These are phyloP conservation scores for Bombus terrestris DNA, from an alignment of 1,140 invertebrate species.

Conservation along the genomic window DNA sequence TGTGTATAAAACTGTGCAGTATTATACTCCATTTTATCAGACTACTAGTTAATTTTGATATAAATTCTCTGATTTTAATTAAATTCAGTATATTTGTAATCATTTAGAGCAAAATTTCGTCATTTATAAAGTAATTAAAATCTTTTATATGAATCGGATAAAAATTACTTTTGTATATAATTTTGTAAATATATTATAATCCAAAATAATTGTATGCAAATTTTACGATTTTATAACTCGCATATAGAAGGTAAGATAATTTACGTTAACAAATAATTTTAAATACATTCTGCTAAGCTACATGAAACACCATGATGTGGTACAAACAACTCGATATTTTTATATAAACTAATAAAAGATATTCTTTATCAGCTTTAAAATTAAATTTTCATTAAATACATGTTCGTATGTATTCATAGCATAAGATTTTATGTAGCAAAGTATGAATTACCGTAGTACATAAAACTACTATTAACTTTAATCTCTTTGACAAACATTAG, in stretches of 20 bases:
- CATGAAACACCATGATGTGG: not conserved
- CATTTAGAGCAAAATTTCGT: conserved; percentile 25
- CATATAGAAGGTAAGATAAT: conserved; percentile 52
- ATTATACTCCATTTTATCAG: conserved; percentile 45
- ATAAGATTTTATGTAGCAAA: not conserved
- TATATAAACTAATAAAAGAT: not conserved
- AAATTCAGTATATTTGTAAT: not conserved
- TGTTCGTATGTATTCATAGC: not conserved
- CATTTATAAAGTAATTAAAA: conserved; percentile 30
- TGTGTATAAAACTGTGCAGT: conserved; percentile 34
- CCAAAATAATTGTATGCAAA: conserved; percentile 44
- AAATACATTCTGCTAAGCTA: not conserved
- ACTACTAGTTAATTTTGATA: conserved; percentile 17
- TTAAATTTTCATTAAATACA: not conserved
- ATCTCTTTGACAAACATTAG: not conserved
- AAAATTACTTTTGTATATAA: conserved; percentile 38
- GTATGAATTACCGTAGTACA: not conserved
- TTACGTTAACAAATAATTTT: conserved; percentile 23
- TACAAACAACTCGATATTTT: not conserved
- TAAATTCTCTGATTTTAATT: conserved; percentile 5
- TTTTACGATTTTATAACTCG: conserved; percentile 43
- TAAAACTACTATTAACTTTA: not conserved
- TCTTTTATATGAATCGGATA: conserved; percentile 32
- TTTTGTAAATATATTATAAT: conserved; percentile 51
- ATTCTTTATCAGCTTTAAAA: not conserved